These are phyloP conservation scores for Desmodus rotundus DNA, from an alignment of 2,113 vertebrate species.

Conservation along the genomic window DNA sequence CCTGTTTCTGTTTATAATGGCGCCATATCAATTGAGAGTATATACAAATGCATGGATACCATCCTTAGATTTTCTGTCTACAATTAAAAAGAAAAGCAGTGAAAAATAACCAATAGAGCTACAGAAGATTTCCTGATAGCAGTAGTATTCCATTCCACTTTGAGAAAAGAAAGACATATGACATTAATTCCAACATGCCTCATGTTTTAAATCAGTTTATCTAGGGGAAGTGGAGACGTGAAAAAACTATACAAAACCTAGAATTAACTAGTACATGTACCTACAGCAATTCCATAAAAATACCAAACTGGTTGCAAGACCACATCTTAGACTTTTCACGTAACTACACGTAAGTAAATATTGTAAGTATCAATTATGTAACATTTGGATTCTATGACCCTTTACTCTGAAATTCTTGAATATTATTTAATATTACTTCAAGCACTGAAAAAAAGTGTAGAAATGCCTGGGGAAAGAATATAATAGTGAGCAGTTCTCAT, in stretches of 20 bases:
- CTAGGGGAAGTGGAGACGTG: constrained; percentile 51
- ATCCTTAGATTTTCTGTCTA: constrained; percentile 80
- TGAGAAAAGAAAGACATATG: constrained; percentile 39
- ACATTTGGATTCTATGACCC: neutral
- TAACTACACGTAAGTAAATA: constrained; percentile 72
- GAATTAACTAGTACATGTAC: constrained; percentile 69
- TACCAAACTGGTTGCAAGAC: constrained; percentile 69
- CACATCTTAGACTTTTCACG: constrained; percentile 51
- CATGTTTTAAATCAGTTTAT: constrained; percentile 44
- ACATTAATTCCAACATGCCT: constrained; percentile 22
- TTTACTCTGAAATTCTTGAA: neutral
- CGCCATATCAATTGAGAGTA: constrained; percentile 78
- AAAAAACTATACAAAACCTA: constrained; percentile 71
- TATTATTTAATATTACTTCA: neutral
- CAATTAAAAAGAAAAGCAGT: constrained; percentile 79
- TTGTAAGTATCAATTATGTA: constrained; percentile 48
- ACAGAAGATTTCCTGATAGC: constrained; percentile 62
- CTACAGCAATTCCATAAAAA: constrained; percentile 75
- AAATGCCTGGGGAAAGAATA: constrained; percentile 6
- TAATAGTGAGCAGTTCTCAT: neutral
- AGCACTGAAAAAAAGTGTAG: neutral
- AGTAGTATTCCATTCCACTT: constrained; percentile 39
- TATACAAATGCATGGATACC: constrained; percentile 75
- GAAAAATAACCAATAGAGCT: constrained; percentile 64
- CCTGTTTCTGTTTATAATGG: constrained; percentile 79